phyloP scores from a whole-genome alignment of 2,113 vertebrate genomes.

The Myanophis thanlyinensis region DNA sequence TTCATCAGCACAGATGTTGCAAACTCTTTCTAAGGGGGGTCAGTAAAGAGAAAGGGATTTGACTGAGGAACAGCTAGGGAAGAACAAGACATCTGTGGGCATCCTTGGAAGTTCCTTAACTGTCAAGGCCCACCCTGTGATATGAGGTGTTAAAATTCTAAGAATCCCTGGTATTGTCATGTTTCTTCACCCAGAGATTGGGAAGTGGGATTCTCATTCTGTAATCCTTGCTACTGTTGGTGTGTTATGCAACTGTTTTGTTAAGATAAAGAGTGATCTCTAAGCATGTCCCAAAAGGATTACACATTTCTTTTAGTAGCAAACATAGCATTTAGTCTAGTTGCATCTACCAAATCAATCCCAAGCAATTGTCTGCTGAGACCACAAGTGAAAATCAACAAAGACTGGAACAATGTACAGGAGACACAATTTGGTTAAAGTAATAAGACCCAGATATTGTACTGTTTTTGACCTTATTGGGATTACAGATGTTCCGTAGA shows the following conservation, averaged over 20 bases:
- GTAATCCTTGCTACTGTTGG: slow-evolving; percentile 27
- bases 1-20: slow-evolving; percentile 44
- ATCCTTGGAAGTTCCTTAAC: slow-evolving; percentile 12
- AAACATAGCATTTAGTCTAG: not conserved
- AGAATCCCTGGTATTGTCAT: not conserved
- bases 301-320: not conserved
- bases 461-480: not conserved
- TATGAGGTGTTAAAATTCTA: not conserved
- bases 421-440: not conserved
- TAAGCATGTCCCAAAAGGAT: not conserved
- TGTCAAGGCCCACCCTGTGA: slow-evolving; percentile 12
- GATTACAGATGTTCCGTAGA: not conserved
- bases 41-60: not conserved
- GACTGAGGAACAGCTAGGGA: not conserved
- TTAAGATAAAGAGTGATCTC: not conserved
- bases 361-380: not conserved
- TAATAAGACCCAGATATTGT: not conserved
- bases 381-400: not conserved
- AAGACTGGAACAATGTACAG: not conserved
- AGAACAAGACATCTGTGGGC: not conserved
- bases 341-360: not conserved
- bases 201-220: slow-evolving; percentile 16
- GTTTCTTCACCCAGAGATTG: not conserved
- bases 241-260: not conserved
- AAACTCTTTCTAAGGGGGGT: slow-evolving; percentile 34